A percentile compares a stretch with the other conserved stretches of the same genome.
These are phyloP conservation scores for Miichthys miiuy DNA, from an alignment of 2,797 vertebrate genomes.

Conservation along the genomic window DNA sequence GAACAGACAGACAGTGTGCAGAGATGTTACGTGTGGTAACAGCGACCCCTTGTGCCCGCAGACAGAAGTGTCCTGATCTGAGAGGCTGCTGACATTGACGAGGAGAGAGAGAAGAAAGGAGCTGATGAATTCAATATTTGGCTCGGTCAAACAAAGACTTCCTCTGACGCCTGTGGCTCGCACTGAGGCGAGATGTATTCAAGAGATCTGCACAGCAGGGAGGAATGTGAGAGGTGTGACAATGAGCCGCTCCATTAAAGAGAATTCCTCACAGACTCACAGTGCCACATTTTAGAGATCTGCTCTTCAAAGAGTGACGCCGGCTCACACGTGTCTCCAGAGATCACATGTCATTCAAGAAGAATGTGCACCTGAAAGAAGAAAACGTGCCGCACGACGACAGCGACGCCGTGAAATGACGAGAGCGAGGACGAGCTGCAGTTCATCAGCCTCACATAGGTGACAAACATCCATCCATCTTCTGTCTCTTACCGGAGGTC, in stretches of 20 bases:
- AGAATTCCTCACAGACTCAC: too few species aligned
- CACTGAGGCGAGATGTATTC: background rate
- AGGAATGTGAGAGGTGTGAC: conserved; percentile 26
- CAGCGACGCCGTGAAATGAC: background rate
- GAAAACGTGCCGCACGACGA: conserved; percentile 16
- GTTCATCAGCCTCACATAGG: too few species aligned
- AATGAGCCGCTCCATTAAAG: conserved; percentile 26
- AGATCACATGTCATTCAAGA: conserved; percentile 54
- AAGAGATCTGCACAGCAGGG: conserved; percentile 42
- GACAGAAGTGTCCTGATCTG: conserved; percentile 38
- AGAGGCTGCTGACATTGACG: background rate
- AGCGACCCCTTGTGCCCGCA: conserved; percentile 76
- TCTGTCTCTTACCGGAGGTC: too few species aligned
- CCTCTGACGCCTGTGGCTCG: conserved; percentile 24
- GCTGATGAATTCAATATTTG: conserved; percentile 44
- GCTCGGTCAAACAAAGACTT: conserved; percentile 22
- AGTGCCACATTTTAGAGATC: conserved; percentile 39
- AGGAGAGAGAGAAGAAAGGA: conserved; percentile 1
- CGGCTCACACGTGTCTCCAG: conserved; percentile 35
- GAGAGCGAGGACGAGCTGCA: background rate
- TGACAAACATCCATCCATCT: too few species aligned
- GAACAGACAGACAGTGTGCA: conserved; percentile 22
- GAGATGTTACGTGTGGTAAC: conserved; percentile 54
- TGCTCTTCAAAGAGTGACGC: conserved; percentile 43
- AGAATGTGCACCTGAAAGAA: conserved; percentile 1